Evolutionary conservation across 1,140 invertebrate species (phyloP).

Genomic region (Cydia strobilella): DNA sequence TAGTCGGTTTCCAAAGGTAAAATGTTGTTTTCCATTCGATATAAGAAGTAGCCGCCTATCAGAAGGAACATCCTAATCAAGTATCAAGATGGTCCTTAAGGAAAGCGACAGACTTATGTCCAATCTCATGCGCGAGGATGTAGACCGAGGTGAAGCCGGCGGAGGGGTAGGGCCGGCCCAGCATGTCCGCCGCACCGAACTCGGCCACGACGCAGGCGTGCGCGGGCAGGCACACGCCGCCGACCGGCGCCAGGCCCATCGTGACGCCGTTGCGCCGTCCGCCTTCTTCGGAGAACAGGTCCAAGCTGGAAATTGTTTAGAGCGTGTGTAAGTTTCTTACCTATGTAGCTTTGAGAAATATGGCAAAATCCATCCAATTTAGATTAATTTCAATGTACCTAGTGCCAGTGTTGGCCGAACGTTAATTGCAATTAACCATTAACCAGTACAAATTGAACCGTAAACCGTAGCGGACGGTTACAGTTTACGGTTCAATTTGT

Average conservation of each 20-base stretch:
- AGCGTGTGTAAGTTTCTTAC: too few relatives aligned
- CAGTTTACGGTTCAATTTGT: too few relatives aligned
- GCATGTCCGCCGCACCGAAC: conserved; percentile 85
- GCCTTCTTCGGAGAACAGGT: conserved; percentile 87
- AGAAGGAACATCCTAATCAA: neutral
- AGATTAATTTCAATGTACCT: too few relatives aligned
- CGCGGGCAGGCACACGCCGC: conserved; percentile 85
- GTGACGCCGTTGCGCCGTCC: conserved; percentile 85
- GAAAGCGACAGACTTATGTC: conserved; percentile 85
- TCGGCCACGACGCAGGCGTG: conserved; percentile 90
- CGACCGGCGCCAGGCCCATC: conserved; percentile 89
- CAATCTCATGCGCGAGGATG: conserved; percentile 90
- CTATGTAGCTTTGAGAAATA: too few relatives aligned
- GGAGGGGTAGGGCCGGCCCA: conserved; percentile 86
- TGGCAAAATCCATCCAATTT: too few relatives aligned
- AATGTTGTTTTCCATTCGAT: too few relatives aligned
- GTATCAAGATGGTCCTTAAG: conserved; percentile 5
- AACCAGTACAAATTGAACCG: too few relatives aligned
- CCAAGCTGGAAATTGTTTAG: conserved; percentile 78
- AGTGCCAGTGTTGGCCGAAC: too few relatives aligned
- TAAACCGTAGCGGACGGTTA: too few relatives aligned
- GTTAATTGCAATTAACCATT: too few relatives aligned
- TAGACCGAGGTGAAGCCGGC: conserved; percentile 89
- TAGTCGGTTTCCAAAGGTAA: too few relatives aligned
- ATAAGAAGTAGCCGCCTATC: too few relatives aligned